Evolutionary conservation across 2,888 invertebrate genomes (phyloP).

Genomic region (Clunio marinus): DNA sequence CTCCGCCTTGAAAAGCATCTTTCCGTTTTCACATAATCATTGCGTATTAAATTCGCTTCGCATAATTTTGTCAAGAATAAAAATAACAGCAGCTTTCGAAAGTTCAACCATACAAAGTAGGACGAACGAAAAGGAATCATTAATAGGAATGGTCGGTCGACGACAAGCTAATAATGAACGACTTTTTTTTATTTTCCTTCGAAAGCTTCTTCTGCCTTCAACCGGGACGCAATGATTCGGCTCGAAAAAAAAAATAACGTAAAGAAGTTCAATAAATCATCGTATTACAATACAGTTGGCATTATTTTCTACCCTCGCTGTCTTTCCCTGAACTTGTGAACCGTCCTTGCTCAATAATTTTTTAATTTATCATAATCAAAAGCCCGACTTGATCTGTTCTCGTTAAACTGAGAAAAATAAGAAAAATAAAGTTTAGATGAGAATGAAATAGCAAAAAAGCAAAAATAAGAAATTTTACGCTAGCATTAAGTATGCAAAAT

Average conservation of each 20-base stretch:
- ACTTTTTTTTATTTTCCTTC: neutral
- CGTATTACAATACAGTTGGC: constrained; percentile 2
- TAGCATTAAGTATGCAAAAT: too few relatives aligned
- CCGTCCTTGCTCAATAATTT: neutral
- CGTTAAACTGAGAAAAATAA: too few relatives aligned
- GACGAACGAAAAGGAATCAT: neutral
- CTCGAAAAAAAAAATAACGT: neutral
- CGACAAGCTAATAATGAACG: constrained; percentile 17
- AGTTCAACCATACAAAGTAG: neutral
- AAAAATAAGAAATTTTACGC: too few relatives aligned
- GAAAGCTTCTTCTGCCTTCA: neutral
- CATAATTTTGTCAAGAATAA: neutral
- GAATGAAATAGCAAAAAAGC: too few relatives aligned
- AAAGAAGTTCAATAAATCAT: constrained; percentile 12
- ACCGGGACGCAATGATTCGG: neutral
- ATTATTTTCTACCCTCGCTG: neutral
- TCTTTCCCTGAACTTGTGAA: neutral
- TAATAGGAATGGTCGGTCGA: neutral
- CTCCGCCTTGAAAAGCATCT: too few relatives aligned
- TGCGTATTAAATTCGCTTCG: neutral
- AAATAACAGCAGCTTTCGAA: neutral
- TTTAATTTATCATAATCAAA: constrained; percentile 23
- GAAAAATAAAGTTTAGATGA: too few relatives aligned
- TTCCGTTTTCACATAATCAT: neutral
- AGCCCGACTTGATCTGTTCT: too few relatives aligned